Evolutionary conservation across 2,113 vertebrate species (phyloP), one percentile per base, ranked within the genome.

Genomic region (Australoheros scitulus): DNA sequence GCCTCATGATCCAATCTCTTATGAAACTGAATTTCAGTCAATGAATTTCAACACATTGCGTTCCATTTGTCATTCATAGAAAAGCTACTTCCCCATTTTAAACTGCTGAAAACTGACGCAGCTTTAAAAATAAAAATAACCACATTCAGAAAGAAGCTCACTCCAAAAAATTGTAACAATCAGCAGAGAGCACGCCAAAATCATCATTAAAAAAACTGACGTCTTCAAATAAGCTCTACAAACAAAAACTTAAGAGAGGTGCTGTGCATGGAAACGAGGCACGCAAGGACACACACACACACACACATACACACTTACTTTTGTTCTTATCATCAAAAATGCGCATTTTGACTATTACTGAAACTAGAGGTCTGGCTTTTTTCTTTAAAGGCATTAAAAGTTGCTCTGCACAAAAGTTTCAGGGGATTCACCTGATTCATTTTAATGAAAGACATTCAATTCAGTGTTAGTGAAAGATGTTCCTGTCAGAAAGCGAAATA

Each of bases 31-130:
- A 70, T 70, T 70, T 70, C 43, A 72, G 17, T 72, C 65, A 72
- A 32, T 72, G 65, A 72, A 52, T 72, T 72, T 72, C 65, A 72
- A 72, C 43, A 80, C 59, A 80, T 52, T 15, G 26, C n/a, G 86
- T 81, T 87, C 82, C 82, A 68, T 84, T 83, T 86, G 80, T 84
- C 74, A 83, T 80, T 77, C 61, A 87, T 1, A 77, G 55, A 80
- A 79, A 38, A 85, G 76, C 13, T 1, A 32, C 18, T 83, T 76
- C 59, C 14, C 24, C 9, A 7, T 61, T 72, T 81, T 32, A 59
- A 84, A 60, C 59, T n/a, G 65, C 36, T 60, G n/a, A 7, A 18
- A 79, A 52, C 24, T 20, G 78, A 74, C 77, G 52, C 11, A 9
- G 29, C 58, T 32, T 10, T 15, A 20, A 38, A 80, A 57, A n/a